Percentiles rank a stretch among this genome's conserved stretches.
These are phyloP conservation scores for Syrmaticus mikado DNA, from an alignment of 2,113 vertebrate genomes.

Conservation along the genomic window DNA sequence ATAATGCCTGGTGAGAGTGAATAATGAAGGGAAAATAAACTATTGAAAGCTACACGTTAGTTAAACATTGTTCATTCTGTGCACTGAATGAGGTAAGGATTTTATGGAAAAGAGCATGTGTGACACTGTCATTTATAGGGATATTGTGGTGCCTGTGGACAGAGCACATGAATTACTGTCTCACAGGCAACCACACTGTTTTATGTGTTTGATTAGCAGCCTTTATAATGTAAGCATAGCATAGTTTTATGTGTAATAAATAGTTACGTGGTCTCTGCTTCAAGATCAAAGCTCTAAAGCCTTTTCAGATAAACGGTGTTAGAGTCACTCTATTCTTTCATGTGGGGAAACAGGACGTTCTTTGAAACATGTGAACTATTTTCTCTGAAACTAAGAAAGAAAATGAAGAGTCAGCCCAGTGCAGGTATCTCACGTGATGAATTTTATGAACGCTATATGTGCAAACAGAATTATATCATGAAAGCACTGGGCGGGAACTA, in stretches of 20 bases:
- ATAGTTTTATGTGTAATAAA: conserved; percentile 47
- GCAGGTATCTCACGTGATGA: background rate
- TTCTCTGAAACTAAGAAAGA: background rate
- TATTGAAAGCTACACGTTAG: conserved; percentile 43
- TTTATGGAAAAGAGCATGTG: conserved; percentile 38
- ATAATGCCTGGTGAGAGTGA: conserved; percentile 61
- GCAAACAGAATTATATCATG: background rate
- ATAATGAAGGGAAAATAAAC: conserved; percentile 63
- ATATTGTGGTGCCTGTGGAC: background rate
- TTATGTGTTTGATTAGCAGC: conserved; percentile 53
- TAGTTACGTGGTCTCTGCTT: conserved; percentile 36
- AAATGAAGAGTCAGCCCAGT: background rate
- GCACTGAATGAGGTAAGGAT: conserved; percentile 23
- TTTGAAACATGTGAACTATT: background rate
- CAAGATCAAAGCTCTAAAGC: conserved; percentile 26
- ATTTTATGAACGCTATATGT: background rate
- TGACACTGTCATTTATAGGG: conserved; percentile 52
- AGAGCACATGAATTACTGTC: conserved; percentile 42
- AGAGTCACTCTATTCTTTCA: background rate
- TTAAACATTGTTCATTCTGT: conserved; percentile 45
- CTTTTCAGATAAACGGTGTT: conserved; percentile 1
- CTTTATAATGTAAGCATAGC: conserved; percentile 34
- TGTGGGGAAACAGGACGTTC: background rate
- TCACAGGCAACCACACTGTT: conserved; percentile 45
- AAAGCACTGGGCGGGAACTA: background rate